Base-by-base conservation (phyloP, 53 echinoderm and acorn worm species). In the Mesocentrotus franciscanus region DNA sequence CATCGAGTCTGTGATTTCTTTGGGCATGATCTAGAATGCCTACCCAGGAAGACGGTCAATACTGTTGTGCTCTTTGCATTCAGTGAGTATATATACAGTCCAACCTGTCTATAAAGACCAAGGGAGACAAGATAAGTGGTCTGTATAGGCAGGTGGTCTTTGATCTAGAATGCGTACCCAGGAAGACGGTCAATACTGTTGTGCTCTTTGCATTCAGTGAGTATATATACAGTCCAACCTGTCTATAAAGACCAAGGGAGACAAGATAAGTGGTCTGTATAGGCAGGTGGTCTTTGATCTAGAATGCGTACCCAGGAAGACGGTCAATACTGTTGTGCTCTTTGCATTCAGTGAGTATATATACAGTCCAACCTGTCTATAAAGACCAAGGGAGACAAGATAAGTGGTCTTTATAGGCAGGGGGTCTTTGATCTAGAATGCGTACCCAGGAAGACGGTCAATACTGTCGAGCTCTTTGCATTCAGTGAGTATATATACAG, bases 1-100 rank as follows among this genome's bases (percentile, higher is more conserved):
- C 98, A 98, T 60, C 71, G 97, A 89, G 99, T 98, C 78, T 97
- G 97, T 56, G 97, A 97, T 84, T 99, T 98, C 97, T 98, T 99
- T 30, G 97, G 98, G 29, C 96, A 97, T 39, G 96, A 98, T 79
- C 70, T 99, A 56, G 98, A 98, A 95, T 90, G 98, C 85, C 33
- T 95, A 17, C 99, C 99, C 9, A 94, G 75, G 71, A 97, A 96
- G 85, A 99, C 98, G 4, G 97, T 97, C 64, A 98, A 99, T 89
- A 98, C 98, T 4, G 98, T 98, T 26, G 94, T 99, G 66, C 81
- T 99, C 22, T 99, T 99, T 96, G 97, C 96, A 17, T 99, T 99
- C 85, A 97, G 99, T 99, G 85, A 97, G 97, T 78, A 64, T 59
- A 8, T 49, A n/a, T n/a, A n/a, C n/a, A n/a, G n/a, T n/a, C n/a